Conservation (phyloP, 2,888 invertebrate genomes). For the Aporophyla lueneburgensis region DNA sequence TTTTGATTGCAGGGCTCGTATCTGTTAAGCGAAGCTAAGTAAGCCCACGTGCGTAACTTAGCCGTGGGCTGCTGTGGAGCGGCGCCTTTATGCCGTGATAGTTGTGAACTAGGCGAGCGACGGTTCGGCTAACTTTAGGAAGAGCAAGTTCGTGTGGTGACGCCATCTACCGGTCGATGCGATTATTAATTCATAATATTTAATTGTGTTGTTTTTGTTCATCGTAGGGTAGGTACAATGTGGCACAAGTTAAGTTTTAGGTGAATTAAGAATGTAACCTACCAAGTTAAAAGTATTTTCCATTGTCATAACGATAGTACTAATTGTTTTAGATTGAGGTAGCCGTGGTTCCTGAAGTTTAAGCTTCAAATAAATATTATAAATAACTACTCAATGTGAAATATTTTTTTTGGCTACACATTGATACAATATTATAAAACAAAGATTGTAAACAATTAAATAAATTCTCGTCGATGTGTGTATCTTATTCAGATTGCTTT, state of each 20-base stretch:
- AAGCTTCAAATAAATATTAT: too few species aligned
- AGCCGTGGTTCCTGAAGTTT: not conserved
- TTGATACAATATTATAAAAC: too few species aligned
- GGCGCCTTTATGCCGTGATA: not conserved
- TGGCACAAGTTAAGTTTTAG: not conserved
- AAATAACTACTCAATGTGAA: too few species aligned
- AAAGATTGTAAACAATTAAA: too few species aligned
- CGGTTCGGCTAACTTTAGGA: slow-evolving; percentile 27
- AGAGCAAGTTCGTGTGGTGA: slow-evolving; percentile 18
- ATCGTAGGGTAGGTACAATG: not conserved
- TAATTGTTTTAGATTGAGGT: not conserved
- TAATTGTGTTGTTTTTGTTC: not conserved
- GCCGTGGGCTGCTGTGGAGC: too few species aligned
- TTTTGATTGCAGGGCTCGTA: not conserved
- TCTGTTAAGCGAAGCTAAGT: not conserved
- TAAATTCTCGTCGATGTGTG: too few species aligned
- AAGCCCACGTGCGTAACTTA: too few species aligned
- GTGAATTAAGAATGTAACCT: not conserved
- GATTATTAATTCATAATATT: slow-evolving; percentile 38
- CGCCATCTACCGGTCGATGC: slow-evolving; percentile 34
- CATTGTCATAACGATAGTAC: not conserved
- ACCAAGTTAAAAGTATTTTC: not conserved
- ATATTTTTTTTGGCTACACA: too few species aligned
- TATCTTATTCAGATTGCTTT: too few species aligned
- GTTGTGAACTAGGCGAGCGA: slow-evolving; percentile 34